These are phyloP conservation scores for Acleris sparsana DNA, from an alignment of 2,888 invertebrate species.

Conservation along the genomic window DNA sequence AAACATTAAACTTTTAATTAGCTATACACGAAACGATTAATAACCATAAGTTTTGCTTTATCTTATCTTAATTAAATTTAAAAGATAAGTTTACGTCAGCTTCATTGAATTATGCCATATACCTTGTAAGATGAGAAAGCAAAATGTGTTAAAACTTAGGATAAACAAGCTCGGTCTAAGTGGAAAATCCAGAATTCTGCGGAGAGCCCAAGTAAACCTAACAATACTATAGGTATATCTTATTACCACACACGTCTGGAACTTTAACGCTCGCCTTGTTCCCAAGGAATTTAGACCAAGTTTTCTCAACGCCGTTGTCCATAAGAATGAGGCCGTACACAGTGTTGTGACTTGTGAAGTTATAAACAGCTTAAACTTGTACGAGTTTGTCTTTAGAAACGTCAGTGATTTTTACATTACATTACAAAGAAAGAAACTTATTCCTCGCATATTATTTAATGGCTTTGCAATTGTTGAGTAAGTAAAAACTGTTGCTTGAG, in stretches of 20 bases:
- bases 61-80: too few relatives aligned
- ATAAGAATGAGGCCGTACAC: slow-evolving; percentile 26
- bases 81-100: too few relatives aligned
- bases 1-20: too few relatives aligned
- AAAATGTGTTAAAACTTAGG: not conserved
- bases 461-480: too few relatives aligned
- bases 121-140: too few relatives aligned
- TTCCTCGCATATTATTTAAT: too few relatives aligned
- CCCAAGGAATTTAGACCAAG: slow-evolving; percentile 26
- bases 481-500: too few relatives aligned
- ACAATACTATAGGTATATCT: slow-evolving; percentile 3
- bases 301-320: slow-evolving; percentile 15
- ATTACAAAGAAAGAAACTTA: too few relatives aligned
- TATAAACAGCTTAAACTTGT: slow-evolving; percentile 14
- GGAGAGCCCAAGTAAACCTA: slow-evolving; percentile 13
- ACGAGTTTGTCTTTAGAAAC: not conserved
- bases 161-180: not conserved
- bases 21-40: too few relatives aligned
- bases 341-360: not conserved
- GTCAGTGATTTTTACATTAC: not conserved
- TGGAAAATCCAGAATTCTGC: slow-evolving; percentile 2
- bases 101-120: too few relatives aligned
- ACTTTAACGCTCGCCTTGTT: slow-evolving; percentile 27
- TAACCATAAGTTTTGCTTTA: too few relatives aligned
- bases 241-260: slow-evolving; percentile 2